Base-by-base conservation (phyloP, 2,797 vertebrate genomes). In the Discoglossus pictus region DNA sequence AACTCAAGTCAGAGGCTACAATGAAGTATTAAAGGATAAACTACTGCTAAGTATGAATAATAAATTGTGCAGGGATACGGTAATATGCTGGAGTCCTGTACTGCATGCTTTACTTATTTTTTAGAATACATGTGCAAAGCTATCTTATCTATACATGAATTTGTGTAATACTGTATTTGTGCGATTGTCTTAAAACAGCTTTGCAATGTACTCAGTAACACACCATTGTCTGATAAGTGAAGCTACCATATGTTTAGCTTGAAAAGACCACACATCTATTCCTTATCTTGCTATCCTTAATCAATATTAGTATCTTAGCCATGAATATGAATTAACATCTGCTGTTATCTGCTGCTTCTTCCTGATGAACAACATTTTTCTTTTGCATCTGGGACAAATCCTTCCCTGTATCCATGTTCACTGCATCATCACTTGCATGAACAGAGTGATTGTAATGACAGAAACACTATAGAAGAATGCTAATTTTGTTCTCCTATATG, bases 271-370 rank as follows among this genome's bases (percentile, higher is more conserved):
- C 23, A 73, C 5, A 79, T 43, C 56, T 62, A 62, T 63, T 39
- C 58, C 66, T 79, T 76, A 75, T 34, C 42, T 82, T 78, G 47
- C 12, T n/a, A 61, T 71, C 39, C 50, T 81, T 74, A 78, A 86
- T 82, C 79, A 73, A 82, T 83, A 80, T 54, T 53, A 77, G 69
- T 72, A 74, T 35, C 73, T 78, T 76, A 68, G 56, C 65, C 73
- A 39, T 74, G 72, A 68, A 75, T 80, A 73, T 71, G 63, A 80
- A 75, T 75, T 80, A 80, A 77, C 43, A 78, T 58, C 54, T 56
- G 16, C 39, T 70, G 21, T 64, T 76, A 38, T 61, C 31, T 75
- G 50, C n/a, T 61, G 50, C 36, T 60, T 35, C 56, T 58, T 55
- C 67, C 68, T 61, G 65, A 55, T 64, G 39, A 79, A 76, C 71